A percentile compares a stretch with the other conserved stretches of the same genome.
phyloP scores from a whole-genome alignment of 2,888 invertebrate species.

The Cataglyphis livida region DNA sequence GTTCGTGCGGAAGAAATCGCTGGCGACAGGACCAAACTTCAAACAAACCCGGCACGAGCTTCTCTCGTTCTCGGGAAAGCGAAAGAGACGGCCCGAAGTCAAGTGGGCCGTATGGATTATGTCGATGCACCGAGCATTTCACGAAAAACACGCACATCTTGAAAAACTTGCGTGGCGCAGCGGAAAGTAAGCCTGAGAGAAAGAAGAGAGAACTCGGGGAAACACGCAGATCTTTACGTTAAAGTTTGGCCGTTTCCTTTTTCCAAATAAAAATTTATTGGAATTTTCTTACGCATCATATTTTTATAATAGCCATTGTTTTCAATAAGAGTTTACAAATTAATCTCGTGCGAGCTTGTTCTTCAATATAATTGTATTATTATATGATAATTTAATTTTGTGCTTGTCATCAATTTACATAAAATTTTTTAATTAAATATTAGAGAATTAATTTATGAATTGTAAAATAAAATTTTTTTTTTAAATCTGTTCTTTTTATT shows the following conservation, averaged over 20 bases:
- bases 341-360: neutral
- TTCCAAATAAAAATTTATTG: neutral
- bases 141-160: slow-evolving; percentile 43
- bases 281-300: neutral
- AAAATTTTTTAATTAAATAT: neutral
- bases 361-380: neutral
- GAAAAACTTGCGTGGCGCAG: slow-evolving; percentile 12
- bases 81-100: slow-evolving; percentile 56
- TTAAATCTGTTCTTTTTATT: neutral
- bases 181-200: neutral
- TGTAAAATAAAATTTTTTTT: neutral
- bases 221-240: neutral
- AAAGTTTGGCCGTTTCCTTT: neutral
- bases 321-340: neutral
- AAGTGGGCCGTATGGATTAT: slow-evolving; percentile 73
- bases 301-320: neutral
- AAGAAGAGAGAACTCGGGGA: neutral
- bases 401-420: neutral
- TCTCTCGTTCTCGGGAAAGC: slow-evolving; percentile 40
- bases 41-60: slow-evolving; percentile 61
- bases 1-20: slow-evolving; percentile 44
- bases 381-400: neutral
- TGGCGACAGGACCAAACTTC: slow-evolving; percentile 64
- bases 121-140: slow-evolving; percentile 57
- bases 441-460: neutral